Conservation (phyloP, 1,140 invertebrate species). For the Maconellicoccus hirsutus region DNA sequence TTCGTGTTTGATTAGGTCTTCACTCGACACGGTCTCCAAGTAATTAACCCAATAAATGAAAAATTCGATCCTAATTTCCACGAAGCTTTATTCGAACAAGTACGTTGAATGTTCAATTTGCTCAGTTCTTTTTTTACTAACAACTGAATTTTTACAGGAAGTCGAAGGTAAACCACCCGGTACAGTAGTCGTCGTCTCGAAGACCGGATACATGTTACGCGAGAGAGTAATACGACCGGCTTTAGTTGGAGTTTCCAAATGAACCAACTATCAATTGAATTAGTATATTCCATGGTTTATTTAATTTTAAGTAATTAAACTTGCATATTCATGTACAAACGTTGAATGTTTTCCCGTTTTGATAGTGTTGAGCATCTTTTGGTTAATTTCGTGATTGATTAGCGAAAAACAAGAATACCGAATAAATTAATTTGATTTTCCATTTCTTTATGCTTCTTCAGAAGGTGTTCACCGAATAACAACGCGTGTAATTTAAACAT, state of each 20-base stretch:
- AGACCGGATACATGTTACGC: conserved; percentile 90
- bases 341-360: too few relatives aligned
- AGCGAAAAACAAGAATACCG: too few relatives aligned
- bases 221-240: conserved; percentile 88
- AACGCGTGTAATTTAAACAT: too few relatives aligned
- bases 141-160: conserved; percentile 50
- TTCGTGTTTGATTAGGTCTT: conserved; percentile 53
- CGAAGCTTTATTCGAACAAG: conserved; percentile 90
- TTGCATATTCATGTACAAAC: too few relatives aligned
- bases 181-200: conserved; percentile 81
- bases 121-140: conserved; percentile 12
- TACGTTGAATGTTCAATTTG: conserved; percentile 34
- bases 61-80: conserved; percentile 96
- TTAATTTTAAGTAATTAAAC: too few relatives aligned
- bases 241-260: conserved; percentile 86
- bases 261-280: too few relatives aligned
- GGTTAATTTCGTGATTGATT: too few relatives aligned
- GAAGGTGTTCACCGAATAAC: too few relatives aligned
- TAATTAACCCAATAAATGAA: conserved; percentile 75
- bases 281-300: too few relatives aligned
- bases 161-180: conserved; percentile 67
- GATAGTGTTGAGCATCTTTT: too few relatives aligned
- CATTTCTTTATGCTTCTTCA: too few relatives aligned
- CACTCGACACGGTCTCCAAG: conserved; percentile 72
- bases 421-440: too few relatives aligned